Evolutionary conservation across 53 echinoderm and acorn worm species (phyloP).

Genomic region (Arbacia lixula): DNA sequence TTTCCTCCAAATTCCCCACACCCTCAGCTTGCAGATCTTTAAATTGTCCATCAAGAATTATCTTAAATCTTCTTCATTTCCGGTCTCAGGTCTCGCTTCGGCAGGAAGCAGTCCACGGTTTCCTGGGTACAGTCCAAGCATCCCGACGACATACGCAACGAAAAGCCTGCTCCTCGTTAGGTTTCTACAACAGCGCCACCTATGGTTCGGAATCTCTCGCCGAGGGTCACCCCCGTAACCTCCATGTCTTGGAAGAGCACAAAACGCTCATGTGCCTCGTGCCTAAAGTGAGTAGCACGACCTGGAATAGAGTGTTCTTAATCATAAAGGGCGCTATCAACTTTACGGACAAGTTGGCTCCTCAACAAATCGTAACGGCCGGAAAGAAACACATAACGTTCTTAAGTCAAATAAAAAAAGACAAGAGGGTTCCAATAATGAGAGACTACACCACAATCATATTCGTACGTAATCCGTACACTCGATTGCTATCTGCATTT

Average conservation of each 20-base stretch:
- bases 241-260: conserved; percentile 13
- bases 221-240: not conserved
- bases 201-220: not conserved
- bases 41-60: too few relatives aligned
- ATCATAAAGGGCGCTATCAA: conserved; percentile 8
- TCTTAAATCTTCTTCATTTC: too few relatives aligned
- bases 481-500: conserved; percentile 46
- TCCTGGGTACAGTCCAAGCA: not conserved
- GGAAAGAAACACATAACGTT: not conserved
- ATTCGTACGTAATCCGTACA: conserved; percentile 47
- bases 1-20: too few relatives aligned
- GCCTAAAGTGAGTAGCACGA: conserved; percentile 27
- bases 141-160: conserved; percentile 22
- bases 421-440: not conserved
- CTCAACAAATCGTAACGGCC: not conserved
- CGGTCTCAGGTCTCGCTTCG: too few relatives aligned
- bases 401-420: not conserved
- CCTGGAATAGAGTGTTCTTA: conserved; percentile 6
- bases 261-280: conserved; percentile 4
- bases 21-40: too few relatives aligned
- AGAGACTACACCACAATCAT: conserved; percentile 34
- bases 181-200: conserved; percentile 12
- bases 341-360: not conserved
- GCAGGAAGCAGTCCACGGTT: too few relatives aligned
- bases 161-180: conserved; percentile 23